These are phyloP conservation scores for Agraylea sexmaculata DNA, from an alignment of 1,140 invertebrate genomes.

Conservation along the genomic window DNA sequence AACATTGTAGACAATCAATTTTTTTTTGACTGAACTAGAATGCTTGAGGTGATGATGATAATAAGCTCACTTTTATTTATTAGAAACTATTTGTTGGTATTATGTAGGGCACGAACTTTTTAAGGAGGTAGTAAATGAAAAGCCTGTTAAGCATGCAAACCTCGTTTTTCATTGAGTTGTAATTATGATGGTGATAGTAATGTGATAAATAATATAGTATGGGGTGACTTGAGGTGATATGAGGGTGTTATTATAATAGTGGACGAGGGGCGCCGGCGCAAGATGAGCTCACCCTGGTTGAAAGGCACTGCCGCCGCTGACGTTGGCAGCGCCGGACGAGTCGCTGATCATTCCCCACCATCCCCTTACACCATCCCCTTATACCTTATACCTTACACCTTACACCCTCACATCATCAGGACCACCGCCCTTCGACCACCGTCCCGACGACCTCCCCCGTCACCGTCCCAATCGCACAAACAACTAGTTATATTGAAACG, in stretches of 20 bases:
- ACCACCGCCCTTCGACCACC: slow-evolving; percentile 20
- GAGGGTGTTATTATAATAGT: too few species aligned
- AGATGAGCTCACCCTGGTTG: neutral
- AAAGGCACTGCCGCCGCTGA: slow-evolving; percentile 19
- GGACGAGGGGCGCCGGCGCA: slow-evolving; percentile 8
- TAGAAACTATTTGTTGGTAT: too few species aligned
- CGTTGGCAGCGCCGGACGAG: slow-evolving; percentile 17
- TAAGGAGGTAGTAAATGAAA: too few species aligned
- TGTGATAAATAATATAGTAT: slow-evolving; percentile 24
- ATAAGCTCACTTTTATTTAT: too few species aligned
- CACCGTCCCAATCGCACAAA: slow-evolving; percentile 22
- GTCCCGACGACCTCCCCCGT: slow-evolving; percentile 27
- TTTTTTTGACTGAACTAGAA: too few species aligned
- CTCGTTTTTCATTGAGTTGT: too few species aligned
- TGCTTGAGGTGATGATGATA: too few species aligned
- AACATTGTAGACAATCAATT: too few species aligned
- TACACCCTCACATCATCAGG: neutral
- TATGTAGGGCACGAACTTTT: too few species aligned
- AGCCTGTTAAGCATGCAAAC: too few species aligned
- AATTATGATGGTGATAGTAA: too few species aligned
- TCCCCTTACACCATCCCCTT: slow-evolving; percentile 23
- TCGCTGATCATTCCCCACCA: slow-evolving; percentile 13
- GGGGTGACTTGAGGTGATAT: too few species aligned
- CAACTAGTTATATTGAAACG: slow-evolving; percentile 1
- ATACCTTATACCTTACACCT: slow-evolving; percentile 12